Conservation (phyloP, 2,797 vertebrate species). For the Sus cebifrons region DNA sequence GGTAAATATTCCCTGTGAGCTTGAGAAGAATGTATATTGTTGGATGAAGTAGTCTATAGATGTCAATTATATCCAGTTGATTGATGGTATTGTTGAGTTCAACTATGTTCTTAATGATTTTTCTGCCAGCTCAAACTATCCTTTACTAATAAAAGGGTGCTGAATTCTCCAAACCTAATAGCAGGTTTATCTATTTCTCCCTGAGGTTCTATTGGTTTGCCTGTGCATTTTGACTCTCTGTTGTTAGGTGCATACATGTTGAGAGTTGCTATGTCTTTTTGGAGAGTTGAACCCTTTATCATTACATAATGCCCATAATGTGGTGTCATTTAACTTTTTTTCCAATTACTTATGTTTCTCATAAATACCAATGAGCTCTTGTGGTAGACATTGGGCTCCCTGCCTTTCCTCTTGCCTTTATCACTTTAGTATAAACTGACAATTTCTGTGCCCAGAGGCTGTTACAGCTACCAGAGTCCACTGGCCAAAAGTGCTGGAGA, state of each 20-base stretch:
- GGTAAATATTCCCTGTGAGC: background rate
- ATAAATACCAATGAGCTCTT: background rate
- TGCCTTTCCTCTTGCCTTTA: too few species aligned
- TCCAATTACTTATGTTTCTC: background rate
- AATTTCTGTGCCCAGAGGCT: background rate
- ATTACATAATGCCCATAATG: accelerated
- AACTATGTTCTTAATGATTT: background rate
- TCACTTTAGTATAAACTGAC: too few species aligned
- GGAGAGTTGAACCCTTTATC: background rate
- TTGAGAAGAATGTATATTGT: background rate
- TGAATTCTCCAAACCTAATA: background rate
- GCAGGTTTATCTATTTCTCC: background rate
- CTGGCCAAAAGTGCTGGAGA: background rate
- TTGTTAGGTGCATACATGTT: background rate
- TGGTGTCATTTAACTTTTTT: background rate
- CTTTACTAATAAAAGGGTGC: background rate
- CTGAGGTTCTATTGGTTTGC: background rate
- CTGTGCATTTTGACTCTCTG: background rate
- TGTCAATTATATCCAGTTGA: background rate
- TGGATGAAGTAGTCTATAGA: background rate
- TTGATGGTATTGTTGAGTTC: background rate
- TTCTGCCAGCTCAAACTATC: background rate
- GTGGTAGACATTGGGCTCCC: background rate
- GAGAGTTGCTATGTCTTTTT: background rate
- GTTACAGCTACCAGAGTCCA: background rate